A percentile compares a stretch with the other conserved stretches of the same genome.
These are phyloP conservation scores for Heliocidaris erythrogramma DNA, from an alignment of 35 echinoderm and acorn worm genomes.

Conservation along the genomic window DNA sequence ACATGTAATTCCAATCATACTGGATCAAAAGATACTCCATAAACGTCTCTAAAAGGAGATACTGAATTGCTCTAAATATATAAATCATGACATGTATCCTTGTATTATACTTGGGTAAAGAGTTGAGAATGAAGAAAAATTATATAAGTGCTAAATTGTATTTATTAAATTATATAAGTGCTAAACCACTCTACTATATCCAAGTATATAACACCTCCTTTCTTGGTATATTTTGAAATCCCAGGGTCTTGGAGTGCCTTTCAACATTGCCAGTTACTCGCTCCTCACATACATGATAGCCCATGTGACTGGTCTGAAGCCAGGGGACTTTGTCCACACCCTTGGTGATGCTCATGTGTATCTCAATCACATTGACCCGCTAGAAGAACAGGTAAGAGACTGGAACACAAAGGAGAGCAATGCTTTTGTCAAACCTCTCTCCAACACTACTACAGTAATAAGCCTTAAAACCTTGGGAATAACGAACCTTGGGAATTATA, in stretches of 20 bases:
- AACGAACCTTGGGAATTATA: no score
- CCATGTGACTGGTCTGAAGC: conserved; percentile 81
- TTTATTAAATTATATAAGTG: neutral
- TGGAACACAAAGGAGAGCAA: neutral
- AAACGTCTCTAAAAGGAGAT: no score
- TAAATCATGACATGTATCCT: no score
- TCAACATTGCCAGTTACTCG: conserved; percentile 96
- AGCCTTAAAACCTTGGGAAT: no score
- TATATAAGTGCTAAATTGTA: neutral
- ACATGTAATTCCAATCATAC: no score
- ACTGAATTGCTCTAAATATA: no score
- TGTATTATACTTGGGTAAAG: no score
- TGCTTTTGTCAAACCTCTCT: neutral
- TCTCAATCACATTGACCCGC: conserved; percentile 83
- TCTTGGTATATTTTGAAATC: neutral
- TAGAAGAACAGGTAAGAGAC: conserved; percentile 83
- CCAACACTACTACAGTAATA: no score
- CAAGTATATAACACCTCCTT: no score
- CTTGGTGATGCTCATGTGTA: conserved; percentile 96
- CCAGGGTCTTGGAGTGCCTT: conserved; percentile 90
- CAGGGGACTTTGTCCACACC: conserved; percentile 94
- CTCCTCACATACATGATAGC: conserved; percentile 98
- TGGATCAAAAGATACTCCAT: no score
- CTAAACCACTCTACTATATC: no score
- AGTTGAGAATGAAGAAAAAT: no score